These are phyloP conservation scores for Okamejei kenojei DNA, from an alignment of 2,797 vertebrate species.

Conservation along the genomic window DNA sequence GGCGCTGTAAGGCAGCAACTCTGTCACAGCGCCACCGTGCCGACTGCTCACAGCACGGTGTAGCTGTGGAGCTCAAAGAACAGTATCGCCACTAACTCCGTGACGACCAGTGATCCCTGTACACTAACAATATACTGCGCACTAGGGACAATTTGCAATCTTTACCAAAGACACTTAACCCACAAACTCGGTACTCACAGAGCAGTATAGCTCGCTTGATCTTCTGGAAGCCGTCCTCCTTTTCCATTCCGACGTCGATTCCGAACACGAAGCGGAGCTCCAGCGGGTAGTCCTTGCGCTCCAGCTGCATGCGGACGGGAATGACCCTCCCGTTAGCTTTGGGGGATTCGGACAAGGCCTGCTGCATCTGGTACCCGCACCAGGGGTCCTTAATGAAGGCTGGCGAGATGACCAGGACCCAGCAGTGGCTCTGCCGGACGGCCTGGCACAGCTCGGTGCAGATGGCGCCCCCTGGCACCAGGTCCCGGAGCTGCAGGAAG, in stretches of 20 bases:
- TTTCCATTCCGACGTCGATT: constrained; percentile 55
- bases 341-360: constrained; percentile 65
- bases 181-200: constrained; percentile 62
- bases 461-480: constrained; percentile 56
- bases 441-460: constrained; percentile 69
- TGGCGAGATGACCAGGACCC: constrained; percentile 70
- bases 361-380: constrained; percentile 84
- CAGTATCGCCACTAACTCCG: too few species aligned
- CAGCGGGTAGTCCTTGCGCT: constrained; percentile 59
- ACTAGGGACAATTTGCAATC: not conserved
- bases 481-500: constrained; percentile 71
- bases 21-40: too few species aligned
- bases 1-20: too few species aligned
- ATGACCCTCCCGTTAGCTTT: constrained; percentile 67
- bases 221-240: constrained; percentile 55
- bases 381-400: constrained; percentile 70
- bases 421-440: constrained; percentile 67
- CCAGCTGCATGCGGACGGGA: constrained; percentile 62
- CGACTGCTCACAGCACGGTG: too few species aligned
- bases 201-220: constrained; percentile 59
- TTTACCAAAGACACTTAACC: not conserved
- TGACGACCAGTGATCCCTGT: too few species aligned
- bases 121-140: not conserved
- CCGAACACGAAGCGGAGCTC: constrained; percentile 69
- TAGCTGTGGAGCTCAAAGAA: too few species aligned